These are phyloP conservation scores for Harpagus bidentatus DNA, from an alignment of 2,113 vertebrate species.

Conservation along the genomic window DNA sequence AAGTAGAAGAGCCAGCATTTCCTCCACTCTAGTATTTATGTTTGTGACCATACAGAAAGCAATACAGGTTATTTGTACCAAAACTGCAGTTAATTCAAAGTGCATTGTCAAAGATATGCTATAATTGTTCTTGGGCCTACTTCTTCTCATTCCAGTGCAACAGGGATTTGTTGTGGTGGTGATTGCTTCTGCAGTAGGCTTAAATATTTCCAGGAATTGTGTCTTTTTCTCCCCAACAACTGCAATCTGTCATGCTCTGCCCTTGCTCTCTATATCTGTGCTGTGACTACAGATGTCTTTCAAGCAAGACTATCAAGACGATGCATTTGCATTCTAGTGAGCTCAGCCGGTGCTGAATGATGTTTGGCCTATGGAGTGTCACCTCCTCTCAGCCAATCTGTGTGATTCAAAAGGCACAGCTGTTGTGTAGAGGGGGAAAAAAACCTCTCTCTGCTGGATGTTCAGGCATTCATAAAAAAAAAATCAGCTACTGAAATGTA, in stretches of 20 bases:
- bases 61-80: background rate
- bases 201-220: background rate
- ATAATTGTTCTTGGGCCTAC: background rate
- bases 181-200: background rate
- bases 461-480: conserved; percentile 44
- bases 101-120: background rate
- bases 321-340: conserved; percentile 42
- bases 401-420: conserved; percentile 38
- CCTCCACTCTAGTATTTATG: background rate
- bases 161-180: background rate
- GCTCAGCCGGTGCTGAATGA: background rate
- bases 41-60: background rate
- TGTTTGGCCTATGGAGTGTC: background rate
- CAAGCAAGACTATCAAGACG: background rate
- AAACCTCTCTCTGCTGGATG: background rate
- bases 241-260: conserved; percentile 31
- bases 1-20: background rate
- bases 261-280: conserved; percentile 1
- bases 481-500: conserved; percentile 4
- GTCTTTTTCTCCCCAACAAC: background rate
- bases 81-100: background rate
- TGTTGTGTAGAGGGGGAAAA: background rate
- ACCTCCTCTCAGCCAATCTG: conserved; percentile 15
- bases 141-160: background rate
- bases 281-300: conserved; percentile 28